Conservation (phyloP, 2,113 vertebrate species). For the Psettodes erumei region DNA sequence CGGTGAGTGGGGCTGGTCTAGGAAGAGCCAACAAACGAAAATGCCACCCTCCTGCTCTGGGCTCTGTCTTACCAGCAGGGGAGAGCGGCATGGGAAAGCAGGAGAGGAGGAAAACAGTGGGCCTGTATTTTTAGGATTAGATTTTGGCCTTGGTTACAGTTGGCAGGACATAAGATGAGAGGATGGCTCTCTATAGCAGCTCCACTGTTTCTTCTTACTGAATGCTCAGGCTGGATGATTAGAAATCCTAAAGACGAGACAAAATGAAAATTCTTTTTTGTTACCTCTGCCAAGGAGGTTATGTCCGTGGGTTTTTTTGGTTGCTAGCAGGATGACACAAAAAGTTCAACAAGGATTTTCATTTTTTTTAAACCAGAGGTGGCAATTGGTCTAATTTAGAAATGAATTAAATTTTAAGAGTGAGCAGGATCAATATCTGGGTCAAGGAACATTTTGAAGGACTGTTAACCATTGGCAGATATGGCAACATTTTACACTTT, state of each 20-base stretch:
- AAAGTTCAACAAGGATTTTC: no score
- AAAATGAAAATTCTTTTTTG: background rate
- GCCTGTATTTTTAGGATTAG: slow-evolving; percentile 53
- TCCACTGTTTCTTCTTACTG: slow-evolving; percentile 22
- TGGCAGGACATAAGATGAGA: slow-evolving; percentile 50
- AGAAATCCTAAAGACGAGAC: background rate
- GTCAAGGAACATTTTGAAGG: no score
- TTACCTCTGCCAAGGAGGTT: no score
- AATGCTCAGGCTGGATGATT: background rate
- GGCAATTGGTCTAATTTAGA: no score
- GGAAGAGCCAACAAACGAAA: slow-evolving; percentile 13
- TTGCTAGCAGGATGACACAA: no score
- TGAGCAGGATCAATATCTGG: no score
- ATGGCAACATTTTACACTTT: no score
- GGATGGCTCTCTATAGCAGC: slow-evolving; percentile 27
- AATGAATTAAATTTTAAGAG: no score
- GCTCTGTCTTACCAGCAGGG: slow-evolving; percentile 30
- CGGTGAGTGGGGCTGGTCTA: slow-evolving; percentile 11
- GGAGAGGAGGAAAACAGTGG: slow-evolving; percentile 37
- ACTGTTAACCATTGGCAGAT: no score
- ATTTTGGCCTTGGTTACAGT: slow-evolving; percentile 41
- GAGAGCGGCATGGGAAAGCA: background rate
- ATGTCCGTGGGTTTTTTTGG: no score
- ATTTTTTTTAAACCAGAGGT: no score
- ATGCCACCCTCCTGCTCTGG: slow-evolving; percentile 24